phyloP scores from a whole-genome alignment of 2,113 vertebrate genomes.

The Gobius niger region DNA sequence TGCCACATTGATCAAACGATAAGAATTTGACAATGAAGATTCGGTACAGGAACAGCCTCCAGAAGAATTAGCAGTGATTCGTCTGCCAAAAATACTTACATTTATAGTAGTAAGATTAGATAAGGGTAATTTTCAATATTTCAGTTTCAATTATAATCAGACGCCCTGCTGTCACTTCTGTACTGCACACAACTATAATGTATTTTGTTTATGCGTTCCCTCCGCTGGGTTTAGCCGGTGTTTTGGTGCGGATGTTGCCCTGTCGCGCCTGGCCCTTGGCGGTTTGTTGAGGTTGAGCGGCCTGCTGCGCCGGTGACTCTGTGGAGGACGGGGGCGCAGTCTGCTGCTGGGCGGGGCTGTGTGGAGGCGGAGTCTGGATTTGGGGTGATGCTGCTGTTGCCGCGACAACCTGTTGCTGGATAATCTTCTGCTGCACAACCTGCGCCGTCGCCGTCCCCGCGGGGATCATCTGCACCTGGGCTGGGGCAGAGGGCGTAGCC shows the following conservation, averaged over 20 bases:
- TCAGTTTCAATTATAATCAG: not conserved
- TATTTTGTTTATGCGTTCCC: constrained; percentile 58
- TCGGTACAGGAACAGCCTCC: constrained; percentile 13
- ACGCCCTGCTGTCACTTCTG: not conserved
- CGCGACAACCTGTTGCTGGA: constrained; percentile 84
- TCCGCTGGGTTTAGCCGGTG: constrained; percentile 82
- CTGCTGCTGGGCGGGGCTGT: constrained; percentile 83
- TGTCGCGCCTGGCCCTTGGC: constrained; percentile 77
- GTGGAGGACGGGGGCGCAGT: constrained; percentile 45
- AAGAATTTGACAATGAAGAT: not conserved
- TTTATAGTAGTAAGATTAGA: not conserved
- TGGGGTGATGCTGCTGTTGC: constrained; percentile 78
- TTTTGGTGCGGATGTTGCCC: constrained; percentile 79
- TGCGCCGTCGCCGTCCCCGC: constrained; percentile 77
- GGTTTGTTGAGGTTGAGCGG: constrained; percentile 70
- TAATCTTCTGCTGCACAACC: constrained; percentile 86
- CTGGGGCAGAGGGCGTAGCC: constrained; percentile 68
- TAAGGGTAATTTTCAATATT: not conserved
- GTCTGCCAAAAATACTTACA: not conserved
- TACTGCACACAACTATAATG: not conserved
- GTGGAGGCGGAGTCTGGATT: constrained; percentile 81
- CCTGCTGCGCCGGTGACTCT: constrained; percentile 77
- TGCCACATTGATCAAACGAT: constrained; percentile 3
- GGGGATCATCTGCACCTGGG: constrained; percentile 87
- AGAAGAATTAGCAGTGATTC: constrained; percentile 3